Evolutionary conservation across 2,797 vertebrate genomes (phyloP).

Genomic region (Xenops minutus): DNA sequence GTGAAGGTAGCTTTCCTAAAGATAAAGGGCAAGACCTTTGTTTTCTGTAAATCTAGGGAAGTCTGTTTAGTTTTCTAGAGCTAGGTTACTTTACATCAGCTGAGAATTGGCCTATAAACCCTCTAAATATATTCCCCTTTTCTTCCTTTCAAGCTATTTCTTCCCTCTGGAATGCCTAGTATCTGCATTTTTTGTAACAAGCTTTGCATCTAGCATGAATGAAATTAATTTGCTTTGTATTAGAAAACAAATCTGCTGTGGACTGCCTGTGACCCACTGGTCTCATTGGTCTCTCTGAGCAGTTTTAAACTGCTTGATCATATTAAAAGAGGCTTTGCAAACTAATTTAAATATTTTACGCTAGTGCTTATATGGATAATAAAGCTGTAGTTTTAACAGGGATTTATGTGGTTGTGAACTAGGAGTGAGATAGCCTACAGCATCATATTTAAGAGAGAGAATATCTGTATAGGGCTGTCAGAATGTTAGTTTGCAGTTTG

Average conservation of each 20-base stretch:
- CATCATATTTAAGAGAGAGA: neutral
- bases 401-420: neutral
- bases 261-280: neutral
- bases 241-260: neutral
- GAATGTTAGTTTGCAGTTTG: neutral
- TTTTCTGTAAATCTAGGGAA: neutral
- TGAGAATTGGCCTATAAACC: neutral
- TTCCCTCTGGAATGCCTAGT: neutral
- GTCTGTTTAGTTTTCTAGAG: neutral
- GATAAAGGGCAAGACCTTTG: neutral
- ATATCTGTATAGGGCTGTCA: neutral
- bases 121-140: neutral
- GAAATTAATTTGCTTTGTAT: neutral
- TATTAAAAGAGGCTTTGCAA: neutral
- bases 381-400: neutral
- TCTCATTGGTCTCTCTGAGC: neutral
- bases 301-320: neutral
- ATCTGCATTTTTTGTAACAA: neutral
- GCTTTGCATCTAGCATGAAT: neutral
- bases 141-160: neutral
- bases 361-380: neutral
- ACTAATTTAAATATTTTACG: constrained; percentile 13
- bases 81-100: neutral
- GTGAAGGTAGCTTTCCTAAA: neutral
- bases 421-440: neutral